Evolutionary conservation across 2,888 invertebrate genomes (phyloP).

Genomic region (Tipula helvola): DNA sequence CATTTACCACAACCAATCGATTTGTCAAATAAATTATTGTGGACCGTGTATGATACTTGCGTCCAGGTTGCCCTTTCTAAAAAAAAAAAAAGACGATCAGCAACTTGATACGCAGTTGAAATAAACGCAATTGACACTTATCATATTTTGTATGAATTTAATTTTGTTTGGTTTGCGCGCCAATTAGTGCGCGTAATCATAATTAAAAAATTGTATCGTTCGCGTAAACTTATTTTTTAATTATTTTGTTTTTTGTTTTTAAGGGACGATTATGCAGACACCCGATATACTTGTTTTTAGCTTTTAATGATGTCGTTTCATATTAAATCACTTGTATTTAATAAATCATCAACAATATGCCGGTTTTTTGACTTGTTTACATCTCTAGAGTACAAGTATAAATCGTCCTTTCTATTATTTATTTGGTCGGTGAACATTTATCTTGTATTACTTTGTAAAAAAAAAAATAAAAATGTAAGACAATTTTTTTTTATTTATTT

Average conservation of each 20-base stretch:
- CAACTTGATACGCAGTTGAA: neutral
- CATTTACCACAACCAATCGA: neutral
- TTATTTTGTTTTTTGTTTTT: too few relatives aligned
- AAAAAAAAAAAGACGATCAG: neutral
- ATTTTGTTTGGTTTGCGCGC: neutral
- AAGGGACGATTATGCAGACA: neutral
- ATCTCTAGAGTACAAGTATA: neutral
- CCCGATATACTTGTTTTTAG: neutral
- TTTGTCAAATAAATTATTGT: neutral
- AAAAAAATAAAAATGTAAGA: neutral
- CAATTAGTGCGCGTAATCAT: neutral
- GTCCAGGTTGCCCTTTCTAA: neutral
- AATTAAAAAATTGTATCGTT: neutral
- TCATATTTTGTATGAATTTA: neutral
- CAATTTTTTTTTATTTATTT: neutral
- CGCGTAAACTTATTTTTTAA: neutral
- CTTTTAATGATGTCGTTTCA: neutral
- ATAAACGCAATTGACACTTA: neutral
- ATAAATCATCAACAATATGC: neutral
- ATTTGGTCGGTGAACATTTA: neutral
- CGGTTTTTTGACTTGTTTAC: neutral
- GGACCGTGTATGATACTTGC: neutral
- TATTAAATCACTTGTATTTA: neutral
- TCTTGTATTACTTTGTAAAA: neutral
- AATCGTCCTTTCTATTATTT: neutral